Evolutionary conservation across 2,888 invertebrate species (phyloP).

Genomic region (Nesidiocoris tenuis): DNA sequence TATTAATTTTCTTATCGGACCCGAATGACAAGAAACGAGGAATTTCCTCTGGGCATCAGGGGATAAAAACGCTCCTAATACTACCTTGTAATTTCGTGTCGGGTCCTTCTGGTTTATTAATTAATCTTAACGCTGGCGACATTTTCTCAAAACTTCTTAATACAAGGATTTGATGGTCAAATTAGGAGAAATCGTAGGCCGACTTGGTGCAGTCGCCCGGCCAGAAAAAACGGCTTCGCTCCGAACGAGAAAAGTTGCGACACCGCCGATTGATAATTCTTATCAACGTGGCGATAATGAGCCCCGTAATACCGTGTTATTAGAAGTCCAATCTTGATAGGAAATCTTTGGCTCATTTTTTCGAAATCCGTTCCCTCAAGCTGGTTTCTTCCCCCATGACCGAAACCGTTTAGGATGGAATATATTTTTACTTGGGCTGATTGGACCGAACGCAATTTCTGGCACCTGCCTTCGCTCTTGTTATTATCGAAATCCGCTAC

Average conservation of each 20-base stretch:
- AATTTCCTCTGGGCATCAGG: too few relatives aligned
- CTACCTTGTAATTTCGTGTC: slow-evolving; percentile 25
- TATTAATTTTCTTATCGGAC: not conserved
- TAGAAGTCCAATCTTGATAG: slow-evolving; percentile 33
- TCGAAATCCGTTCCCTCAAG: not conserved
- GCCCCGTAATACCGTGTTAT: slow-evolving; percentile 36
- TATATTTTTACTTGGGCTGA: not conserved
- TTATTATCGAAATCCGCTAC: not conserved
- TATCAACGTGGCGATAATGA: slow-evolving; percentile 40
- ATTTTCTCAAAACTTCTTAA: not conserved
- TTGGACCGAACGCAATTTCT: not conserved
- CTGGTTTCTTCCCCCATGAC: not conserved
- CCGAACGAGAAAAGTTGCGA: slow-evolving; percentile 17
- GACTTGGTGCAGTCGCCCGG: not conserved
- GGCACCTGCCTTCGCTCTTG: not conserved
- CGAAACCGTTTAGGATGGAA: not conserved
- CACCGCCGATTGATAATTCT: slow-evolving; percentile 33
- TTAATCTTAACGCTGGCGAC: not conserved
- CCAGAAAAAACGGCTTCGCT: not conserved
- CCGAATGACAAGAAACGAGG: too few relatives aligned
- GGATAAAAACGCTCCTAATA: slow-evolving; percentile 27
- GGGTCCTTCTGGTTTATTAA: slow-evolving; percentile 3
- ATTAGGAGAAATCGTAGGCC: not conserved
- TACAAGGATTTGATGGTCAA: not conserved
- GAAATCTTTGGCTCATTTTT: slow-evolving; percentile 19